A percentile compares a stretch with the other conserved stretches of the same genome.
phyloP scores from a whole-genome alignment of 2,888 invertebrate genomes.

The Cataglyphis livida region DNA sequence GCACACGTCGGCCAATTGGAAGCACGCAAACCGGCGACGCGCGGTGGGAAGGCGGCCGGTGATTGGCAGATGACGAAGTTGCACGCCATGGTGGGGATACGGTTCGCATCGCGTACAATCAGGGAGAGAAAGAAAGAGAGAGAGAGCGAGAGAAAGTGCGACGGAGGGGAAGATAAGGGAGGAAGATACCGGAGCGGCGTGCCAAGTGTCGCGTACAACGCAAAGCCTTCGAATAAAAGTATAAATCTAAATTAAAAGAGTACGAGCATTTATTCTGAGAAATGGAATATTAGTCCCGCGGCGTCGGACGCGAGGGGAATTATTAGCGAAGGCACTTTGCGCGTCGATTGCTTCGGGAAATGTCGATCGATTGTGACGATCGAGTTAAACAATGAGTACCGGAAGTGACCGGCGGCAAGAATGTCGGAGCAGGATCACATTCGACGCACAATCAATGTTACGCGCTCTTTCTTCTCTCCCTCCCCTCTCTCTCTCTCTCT shows the following conservation, averaged over 20 bases:
- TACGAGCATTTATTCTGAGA: background rate
- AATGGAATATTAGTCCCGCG: constrained; percentile 25
- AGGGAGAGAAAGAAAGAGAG: constrained; percentile 18
- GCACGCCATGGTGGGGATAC: constrained; percentile 63
- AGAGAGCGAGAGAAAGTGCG: constrained; percentile 39
- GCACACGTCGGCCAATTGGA: constrained; percentile 68
- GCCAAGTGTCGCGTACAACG: constrained; percentile 65
- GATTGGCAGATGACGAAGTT: constrained; percentile 67
- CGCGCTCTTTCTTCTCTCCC: background rate
- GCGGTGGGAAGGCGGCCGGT: constrained; percentile 55
- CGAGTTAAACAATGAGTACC: constrained; percentile 30
- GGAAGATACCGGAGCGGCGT: constrained; percentile 65
- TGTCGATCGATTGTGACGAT: constrained; percentile 26
- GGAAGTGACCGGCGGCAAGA: constrained; percentile 25
- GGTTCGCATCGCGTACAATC: constrained; percentile 64
- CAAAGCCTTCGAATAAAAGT: constrained; percentile 47
- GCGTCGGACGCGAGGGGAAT: background rate
- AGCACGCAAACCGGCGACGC: constrained; percentile 59
- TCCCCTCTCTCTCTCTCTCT: background rate
- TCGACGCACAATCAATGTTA: constrained; percentile 20
- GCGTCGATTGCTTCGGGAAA: background rate
- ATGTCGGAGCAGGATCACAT: background rate
- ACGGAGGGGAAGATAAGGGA: constrained; percentile 51
- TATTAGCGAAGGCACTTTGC: background rate
- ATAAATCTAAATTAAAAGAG: constrained; percentile 38